Evolutionary conservation across 1,140 invertebrate genomes (phyloP).

Genomic region (Mactra quadrangularis): DNA sequence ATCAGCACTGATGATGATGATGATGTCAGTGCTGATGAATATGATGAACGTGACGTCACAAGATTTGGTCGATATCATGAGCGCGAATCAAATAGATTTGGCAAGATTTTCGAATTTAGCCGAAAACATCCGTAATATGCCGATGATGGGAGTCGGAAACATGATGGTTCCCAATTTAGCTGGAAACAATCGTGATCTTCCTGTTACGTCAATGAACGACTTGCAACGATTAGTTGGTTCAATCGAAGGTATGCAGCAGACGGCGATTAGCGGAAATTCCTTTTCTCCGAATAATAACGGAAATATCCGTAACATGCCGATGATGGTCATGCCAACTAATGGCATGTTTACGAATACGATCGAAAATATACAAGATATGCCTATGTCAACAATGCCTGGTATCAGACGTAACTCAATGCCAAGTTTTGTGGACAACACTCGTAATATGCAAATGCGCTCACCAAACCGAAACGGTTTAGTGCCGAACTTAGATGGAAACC

Average conservation of each 20-base stretch:
- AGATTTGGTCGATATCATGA: too few relatives aligned
- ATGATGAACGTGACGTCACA: constrained; percentile 14
- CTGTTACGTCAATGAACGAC: background rate
- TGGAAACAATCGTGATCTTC: background rate
- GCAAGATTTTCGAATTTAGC: background rate
- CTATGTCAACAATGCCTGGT: background rate
- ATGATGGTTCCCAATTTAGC: background rate
- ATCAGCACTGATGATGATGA: constrained; percentile 31
- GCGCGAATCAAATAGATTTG: too few relatives aligned
- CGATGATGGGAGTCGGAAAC: constrained; percentile 21
- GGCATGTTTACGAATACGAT: background rate
- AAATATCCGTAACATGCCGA: constrained; percentile 2
- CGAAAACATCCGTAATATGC: constrained; percentile 1
- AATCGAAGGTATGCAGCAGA: background rate
- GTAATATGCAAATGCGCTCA: constrained; percentile 2
- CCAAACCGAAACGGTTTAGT: background rate
- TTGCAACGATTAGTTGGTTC: background rate
- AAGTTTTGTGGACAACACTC: background rate
- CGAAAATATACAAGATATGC: constrained; percentile 7
- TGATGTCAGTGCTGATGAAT: constrained; percentile 10
- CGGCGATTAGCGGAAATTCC: background rate
- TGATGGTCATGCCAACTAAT: background rate
- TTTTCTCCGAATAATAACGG: background rate
- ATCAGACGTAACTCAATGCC: too few relatives aligned
- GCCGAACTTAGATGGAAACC: background rate